Conservation (phyloP, 2,888 invertebrate genomes). For the Saturnia japonica region DNA sequence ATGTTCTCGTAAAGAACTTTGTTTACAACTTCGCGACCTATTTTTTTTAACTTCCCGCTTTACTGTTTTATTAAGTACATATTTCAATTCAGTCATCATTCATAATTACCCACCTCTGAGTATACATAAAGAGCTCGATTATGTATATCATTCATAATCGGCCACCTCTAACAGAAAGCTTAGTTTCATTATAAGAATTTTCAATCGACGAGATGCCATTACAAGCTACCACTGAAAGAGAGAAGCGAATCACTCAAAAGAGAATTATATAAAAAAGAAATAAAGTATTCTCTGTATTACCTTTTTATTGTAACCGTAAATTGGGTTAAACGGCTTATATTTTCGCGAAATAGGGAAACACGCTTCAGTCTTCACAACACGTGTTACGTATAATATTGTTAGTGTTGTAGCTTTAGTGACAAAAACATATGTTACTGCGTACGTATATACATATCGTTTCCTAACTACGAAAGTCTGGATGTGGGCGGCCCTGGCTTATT, state of each 20-base stretch:
- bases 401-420: constrained; percentile 7
- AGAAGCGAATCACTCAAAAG: neutral
- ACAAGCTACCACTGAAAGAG: too few species aligned
- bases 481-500: constrained; percentile 38
- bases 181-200: too few species aligned
- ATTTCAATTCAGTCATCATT: too few species aligned
- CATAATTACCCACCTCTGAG: too few species aligned
- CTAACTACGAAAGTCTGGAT: constrained; percentile 25
- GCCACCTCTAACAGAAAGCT: too few species aligned
- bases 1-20: too few species aligned
- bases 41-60: too few species aligned
- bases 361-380: constrained; percentile 4
- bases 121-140: too few species aligned
- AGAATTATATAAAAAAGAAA: neutral
- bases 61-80: too few species aligned
- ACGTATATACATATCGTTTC: neutral
- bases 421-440: neutral
- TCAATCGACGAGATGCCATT: too few species aligned
- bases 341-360: neutral
- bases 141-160: too few species aligned
- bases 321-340: neutral
- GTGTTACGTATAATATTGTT: neutral
- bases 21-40: too few species aligned
- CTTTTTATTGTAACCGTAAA: neutral
- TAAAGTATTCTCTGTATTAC: neutral